Conservation (phyloP, 2,797 vertebrate species). For the Phrynocephalus vlangalii region DNA sequence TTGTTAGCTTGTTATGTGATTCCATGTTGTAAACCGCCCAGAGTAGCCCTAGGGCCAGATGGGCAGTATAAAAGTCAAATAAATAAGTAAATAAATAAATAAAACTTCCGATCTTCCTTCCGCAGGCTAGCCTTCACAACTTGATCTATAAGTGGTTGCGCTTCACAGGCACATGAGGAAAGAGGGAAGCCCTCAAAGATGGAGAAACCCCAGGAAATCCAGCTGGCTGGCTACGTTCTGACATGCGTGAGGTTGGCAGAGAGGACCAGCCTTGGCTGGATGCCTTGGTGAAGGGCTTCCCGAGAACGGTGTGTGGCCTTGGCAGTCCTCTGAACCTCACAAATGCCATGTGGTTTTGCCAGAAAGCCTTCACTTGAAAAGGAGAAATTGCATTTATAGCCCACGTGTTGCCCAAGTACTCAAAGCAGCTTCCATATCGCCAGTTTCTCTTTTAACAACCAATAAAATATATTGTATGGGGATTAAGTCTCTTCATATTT, state of each 20-base stretch:
- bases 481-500: background rate
- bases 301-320: slow-evolving; percentile 57
- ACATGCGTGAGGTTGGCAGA: slow-evolving; percentile 51
- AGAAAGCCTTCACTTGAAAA: background rate
- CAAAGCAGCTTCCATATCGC: background rate
- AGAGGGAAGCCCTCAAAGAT: too few relatives aligned
- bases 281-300: slow-evolving; percentile 44
- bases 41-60: too few relatives aligned
- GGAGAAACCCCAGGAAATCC: slow-evolving; percentile 3
- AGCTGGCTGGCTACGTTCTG: slow-evolving; percentile 26
- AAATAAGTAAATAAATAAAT: too few relatives aligned
- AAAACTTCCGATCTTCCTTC: background rate
- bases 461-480: background rate
- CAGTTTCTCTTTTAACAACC: background rate
- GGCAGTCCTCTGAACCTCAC: slow-evolving; percentile 30
- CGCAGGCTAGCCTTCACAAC: fast-evolving
- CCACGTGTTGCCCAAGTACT: background rate
- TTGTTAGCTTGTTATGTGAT: too few relatives aligned
- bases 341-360: slow-evolving; percentile 22
- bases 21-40: too few relatives aligned
- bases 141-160: background rate
- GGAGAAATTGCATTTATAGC: background rate
- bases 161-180: background rate
- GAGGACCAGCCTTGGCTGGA: background rate
- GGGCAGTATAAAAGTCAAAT: too few relatives aligned